Evolutionary conservation across 2,888 invertebrate genomes (phyloP), one percentile per base, ranked within the genome.

Genomic region (Octonoba sinensis): DNA sequence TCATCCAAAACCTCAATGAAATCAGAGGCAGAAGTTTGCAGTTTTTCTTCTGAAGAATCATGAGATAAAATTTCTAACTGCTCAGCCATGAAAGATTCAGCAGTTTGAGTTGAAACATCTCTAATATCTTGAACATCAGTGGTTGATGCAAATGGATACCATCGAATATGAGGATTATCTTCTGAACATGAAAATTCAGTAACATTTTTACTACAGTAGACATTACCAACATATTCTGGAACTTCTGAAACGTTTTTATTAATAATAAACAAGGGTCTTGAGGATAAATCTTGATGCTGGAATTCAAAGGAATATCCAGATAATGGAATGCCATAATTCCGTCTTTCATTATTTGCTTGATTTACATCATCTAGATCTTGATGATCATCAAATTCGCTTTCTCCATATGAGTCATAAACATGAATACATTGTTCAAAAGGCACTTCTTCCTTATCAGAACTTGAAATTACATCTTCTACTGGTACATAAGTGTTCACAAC

Each of bases 101-200:
- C 54, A 27, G 77, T 77, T 56, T 77, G 77, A 15, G 77, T 77
- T 15, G 77, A 69, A 12, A 69, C 77, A 47, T 77, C 46, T 49
- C 60, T 70, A 18, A 77, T 77, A 18, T 77, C 77, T 49, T 77
- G 77, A 16, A 22, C 13, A n/a, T 60, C 46, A 0, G 46, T 16
- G 22, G 24, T 36, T 49, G 62, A 51, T 47, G 65, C 16, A n/a
- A 77, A 60, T 27, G 77, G 77, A 36, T 77, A 77, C 77, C 77
- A 77, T 16, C 77, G n/a, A 20, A 77, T 77, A 47, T 71, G 70
- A 18, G 77, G 77, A 16, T 69, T 69, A 44, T 22, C 64, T 47
- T 59, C 77, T 27, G 57, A 64, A 64, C 27, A 22, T 3, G 22
- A 27, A 13, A 16, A 18, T 36, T 70, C 64, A 4, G 12, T 20